A percentile compares a stretch with the other conserved stretches of the same genome.
phyloP scores from a whole-genome alignment of 1,140 invertebrate species.

The Chironomus tepperi region DNA sequence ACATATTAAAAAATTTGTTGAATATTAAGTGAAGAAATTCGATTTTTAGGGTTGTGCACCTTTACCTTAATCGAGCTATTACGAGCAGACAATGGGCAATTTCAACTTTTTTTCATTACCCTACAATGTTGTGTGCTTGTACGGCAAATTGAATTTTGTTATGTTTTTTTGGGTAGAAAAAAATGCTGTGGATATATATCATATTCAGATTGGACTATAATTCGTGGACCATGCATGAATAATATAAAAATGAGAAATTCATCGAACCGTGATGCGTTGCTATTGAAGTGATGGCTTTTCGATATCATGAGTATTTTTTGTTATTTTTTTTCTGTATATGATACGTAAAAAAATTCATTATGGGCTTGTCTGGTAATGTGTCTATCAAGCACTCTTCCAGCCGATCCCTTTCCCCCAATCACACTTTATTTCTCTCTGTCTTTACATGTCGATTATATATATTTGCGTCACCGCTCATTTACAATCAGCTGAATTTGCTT shows the following conservation, averaged over 20 bases:
- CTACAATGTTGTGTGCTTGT: too few relatives aligned
- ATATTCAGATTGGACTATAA: conserved; percentile 17
- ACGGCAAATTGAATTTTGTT: too few relatives aligned
- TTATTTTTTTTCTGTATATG: conserved; percentile 1
- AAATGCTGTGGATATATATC: background rate
- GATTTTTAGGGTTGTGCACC: too few relatives aligned
- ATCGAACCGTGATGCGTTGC: conserved; percentile 20
- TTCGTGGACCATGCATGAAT: conserved; percentile 20
- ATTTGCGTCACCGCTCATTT: too few relatives aligned
- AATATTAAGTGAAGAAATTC: too few relatives aligned
- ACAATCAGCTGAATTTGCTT: too few relatives aligned
- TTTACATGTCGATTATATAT: too few relatives aligned
- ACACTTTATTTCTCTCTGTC: too few relatives aligned
- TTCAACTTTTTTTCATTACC: too few relatives aligned
- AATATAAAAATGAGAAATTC: conserved; percentile 22
- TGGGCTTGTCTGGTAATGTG: conserved; percentile 21
- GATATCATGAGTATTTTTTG: background rate
- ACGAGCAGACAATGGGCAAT: too few relatives aligned
- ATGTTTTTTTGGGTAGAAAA: too few relatives aligned
- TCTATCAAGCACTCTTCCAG: conserved; percentile 1
- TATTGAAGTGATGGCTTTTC: conserved; percentile 20
- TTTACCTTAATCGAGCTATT: too few relatives aligned
- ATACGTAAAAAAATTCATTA: background rate
- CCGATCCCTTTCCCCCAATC: background rate
- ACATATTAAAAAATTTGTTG: background rate